Base-by-base conservation (phyloP, 2,888 invertebrate genomes). In the Parnassius mnemosyne region DNA sequence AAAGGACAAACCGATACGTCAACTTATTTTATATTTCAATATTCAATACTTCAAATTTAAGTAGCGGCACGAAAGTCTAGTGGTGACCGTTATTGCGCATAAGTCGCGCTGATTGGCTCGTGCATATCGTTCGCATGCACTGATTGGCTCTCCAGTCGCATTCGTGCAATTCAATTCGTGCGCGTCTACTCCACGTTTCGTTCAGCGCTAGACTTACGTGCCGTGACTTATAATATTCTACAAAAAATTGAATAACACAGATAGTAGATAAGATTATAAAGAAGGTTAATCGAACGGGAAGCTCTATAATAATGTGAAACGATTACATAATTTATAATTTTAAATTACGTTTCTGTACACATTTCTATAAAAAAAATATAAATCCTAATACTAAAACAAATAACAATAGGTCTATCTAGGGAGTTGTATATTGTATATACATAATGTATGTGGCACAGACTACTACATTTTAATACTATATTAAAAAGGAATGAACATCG, bases 341-440 rank as follows among this genome's bases (percentile, higher is more conserved):
- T 77, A 78, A 76, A 77, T 73, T 83, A 81, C 74, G 73, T 71
- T 53, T 56, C 75, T 78, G 80, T 81, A 80, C 76, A 81, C 75
- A 73, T 76, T 71, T 76, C 83, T 85, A 85, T 77, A 79, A 76
- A 46, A 83, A 77, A 87, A 82, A 81, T 79, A 81, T 77, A 80
- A 74, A 72, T 64, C 74, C 82, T 85, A 84, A 74, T 76, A 83
- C 80, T 85, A 80, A 60, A 83, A 81, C 75, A 77, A 82, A 87
- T 83, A 88, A 89, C 87, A 88, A 84, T 87, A 83, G 71, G 71
- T 79, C 79, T 87, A 88, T 83, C 88, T 88, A 87, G 71, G 78
- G 78, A 85, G 77, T 84, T 84, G 84, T 84, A 83, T 85, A 81
- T 81, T 75, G 74, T 79, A 83, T 81, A 81, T 84, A 85, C 81